Evolutionary conservation across 2,113 vertebrate genomes (phyloP).

Genomic region (Alexandromys fortis): DNA sequence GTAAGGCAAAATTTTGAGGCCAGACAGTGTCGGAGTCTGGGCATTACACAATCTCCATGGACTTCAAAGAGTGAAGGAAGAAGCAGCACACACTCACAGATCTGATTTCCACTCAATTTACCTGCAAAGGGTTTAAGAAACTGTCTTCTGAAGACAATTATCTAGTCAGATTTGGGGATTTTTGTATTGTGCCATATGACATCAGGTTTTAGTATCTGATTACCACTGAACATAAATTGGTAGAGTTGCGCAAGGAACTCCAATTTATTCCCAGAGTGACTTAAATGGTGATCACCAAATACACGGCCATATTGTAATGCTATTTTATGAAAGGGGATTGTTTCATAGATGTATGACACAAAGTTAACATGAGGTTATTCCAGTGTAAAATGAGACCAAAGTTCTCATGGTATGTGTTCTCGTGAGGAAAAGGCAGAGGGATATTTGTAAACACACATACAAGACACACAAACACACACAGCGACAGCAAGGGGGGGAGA

Average conservation of each 20-base stretch:
- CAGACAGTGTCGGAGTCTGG: constrained; percentile 23
- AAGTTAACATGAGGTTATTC: not conserved
- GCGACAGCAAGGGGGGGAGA: too few relatives aligned
- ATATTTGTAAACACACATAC: not conserved
- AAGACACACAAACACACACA: too few relatives aligned
- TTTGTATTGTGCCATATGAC: not conserved
- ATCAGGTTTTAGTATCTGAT: not conserved
- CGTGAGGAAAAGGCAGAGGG: not conserved
- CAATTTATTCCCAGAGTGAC: too few relatives aligned
- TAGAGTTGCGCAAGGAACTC: not conserved
- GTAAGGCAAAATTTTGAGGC: constrained; percentile 47
- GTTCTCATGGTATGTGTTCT: not conserved
- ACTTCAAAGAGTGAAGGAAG: constrained; percentile 34
- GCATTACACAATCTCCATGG: not conserved
- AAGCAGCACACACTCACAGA: not conserved
- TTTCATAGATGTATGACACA: not conserved
- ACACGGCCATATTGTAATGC: not conserved
- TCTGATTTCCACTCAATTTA: not conserved
- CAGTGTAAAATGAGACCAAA: not conserved
- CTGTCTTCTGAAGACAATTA: constrained; percentile 5
- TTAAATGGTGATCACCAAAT: not conserved
- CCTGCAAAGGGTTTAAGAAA: not conserved
- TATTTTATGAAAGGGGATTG: not conserved
- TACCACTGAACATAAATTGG: not conserved
- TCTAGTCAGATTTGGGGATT: not conserved